Percentiles rank a stretch among this genome's conserved stretches.
phyloP scores from a whole-genome alignment of 2,113 vertebrate genomes.

The Grammomys surdaster region DNA sequence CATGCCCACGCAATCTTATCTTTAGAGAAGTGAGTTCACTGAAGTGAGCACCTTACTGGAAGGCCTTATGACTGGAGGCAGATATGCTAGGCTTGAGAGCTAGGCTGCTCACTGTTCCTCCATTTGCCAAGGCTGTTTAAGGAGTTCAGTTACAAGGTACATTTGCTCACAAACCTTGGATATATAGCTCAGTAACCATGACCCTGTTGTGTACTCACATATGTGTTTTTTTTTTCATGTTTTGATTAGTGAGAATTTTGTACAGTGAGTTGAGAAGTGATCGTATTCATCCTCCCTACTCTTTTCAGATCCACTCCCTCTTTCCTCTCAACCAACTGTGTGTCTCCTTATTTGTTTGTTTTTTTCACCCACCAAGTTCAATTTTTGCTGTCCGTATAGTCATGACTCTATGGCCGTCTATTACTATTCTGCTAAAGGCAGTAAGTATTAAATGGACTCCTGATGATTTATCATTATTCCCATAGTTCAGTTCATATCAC shows the following conservation, averaged over 20 bases:
- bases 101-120: not conserved
- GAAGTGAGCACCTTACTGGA: constrained; percentile 10
- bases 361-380: not conserved
- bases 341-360: not conserved
- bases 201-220: not conserved
- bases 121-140: not conserved
- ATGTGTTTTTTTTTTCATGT: not conserved
- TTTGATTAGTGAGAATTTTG: not conserved
- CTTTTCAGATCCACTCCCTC: not conserved
- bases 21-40: constrained; percentile 48
- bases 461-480: not conserved
- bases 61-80: not conserved
- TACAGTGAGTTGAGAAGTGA: not conserved
- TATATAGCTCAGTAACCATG: not conserved
- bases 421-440: not conserved
- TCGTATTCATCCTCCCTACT: not conserved
- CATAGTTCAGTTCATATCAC: not conserved
- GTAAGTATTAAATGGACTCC: not conserved
- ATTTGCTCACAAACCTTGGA: not conserved
- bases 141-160: not conserved
- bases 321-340: not conserved
- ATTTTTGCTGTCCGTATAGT: not conserved
- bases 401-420: not conserved
- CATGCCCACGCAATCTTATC: not conserved
- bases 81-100: not conserved